Base-by-base conservation (phyloP, 2,113 vertebrate species). In the Prionailurus bengalensis region DNA sequence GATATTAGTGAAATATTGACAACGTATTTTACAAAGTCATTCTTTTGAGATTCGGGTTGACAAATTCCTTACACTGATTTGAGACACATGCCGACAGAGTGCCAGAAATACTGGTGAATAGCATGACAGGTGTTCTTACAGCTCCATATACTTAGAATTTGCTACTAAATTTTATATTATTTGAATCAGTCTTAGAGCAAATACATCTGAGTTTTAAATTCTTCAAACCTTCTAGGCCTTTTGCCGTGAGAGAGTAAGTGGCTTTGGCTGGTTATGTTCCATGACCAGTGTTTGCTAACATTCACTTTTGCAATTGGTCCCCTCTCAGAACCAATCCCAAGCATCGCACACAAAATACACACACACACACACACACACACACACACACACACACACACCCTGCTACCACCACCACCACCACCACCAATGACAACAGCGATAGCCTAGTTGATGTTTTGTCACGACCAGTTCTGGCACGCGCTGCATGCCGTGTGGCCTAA, bases 371-470 rank as follows among this genome's bases (percentile, higher is more conserved):
- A 19, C 55, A 55, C 16, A 19, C 53, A 55, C 53, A 19, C 53
- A 31, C 31, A 78, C 48, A 25, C 21, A 19, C 21, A 61, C 21
- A 61, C 58, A 61, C 58, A 61, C 58, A 89, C 70, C 33, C 2
- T 39, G 13, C 14, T 12, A 39, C 11, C 13, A 65, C 16, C 12
- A 10, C 12, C 12, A 10, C 12, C 21, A 29, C 0, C 0, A 58
- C 0, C 13, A 53, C 13, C 5, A 82, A 4, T 27, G 42, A 4
- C 21, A 19, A 23, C 15, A 42, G 21, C 65, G 36, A 6, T 23
- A 82, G 7, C 25, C 31, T 33, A 23, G 25, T 4, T 70, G 36
- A 45, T 45, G 11, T 4, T 53, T 85, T 85, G 29, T 74, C 53
- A 80, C 36, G 10, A 86, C 39, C 16, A 66, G 4, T 48, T 93